Evolutionary conservation across 2,888 invertebrate genomes (phyloP).

Genomic region (Chironomus tentans): DNA sequence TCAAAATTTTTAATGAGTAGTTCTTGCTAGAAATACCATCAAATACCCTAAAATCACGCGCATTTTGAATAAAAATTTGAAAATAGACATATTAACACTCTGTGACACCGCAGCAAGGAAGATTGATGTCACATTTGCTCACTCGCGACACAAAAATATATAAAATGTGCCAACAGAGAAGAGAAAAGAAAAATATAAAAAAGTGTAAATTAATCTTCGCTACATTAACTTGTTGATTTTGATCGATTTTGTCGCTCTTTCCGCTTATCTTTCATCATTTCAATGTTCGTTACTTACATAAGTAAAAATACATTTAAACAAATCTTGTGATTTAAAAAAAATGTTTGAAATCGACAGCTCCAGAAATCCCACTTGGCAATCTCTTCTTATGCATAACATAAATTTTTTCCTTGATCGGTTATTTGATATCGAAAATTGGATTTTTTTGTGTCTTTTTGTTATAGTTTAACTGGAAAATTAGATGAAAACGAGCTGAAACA

Average conservation of each 20-base stretch:
- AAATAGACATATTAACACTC: background rate
- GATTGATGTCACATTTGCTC: conserved; percentile 2
- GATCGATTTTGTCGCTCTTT: background rate
- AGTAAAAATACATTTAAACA: background rate
- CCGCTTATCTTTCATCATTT: background rate
- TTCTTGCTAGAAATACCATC: too few species aligned
- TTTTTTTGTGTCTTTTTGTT: background rate
- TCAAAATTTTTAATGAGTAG: too few species aligned
- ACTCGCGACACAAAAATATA: background rate
- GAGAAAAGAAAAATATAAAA: too few species aligned
- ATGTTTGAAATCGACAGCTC: background rate
- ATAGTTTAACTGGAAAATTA: background rate
- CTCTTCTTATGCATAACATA: background rate
- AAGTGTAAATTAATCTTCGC: background rate
- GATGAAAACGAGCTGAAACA: background rate
- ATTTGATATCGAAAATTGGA: background rate
- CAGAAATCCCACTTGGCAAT: background rate
- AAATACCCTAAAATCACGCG: too few species aligned
- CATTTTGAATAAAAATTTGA: too few species aligned
- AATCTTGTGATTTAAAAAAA: background rate
- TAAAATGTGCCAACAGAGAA: background rate
- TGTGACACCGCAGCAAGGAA: background rate
- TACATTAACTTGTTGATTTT: conserved; percentile 6
- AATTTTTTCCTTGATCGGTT: background rate
- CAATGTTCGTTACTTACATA: background rate